Percentiles rank a stretch among this genome's conserved stretches.
Conservation (phyloP, 2,797 vertebrate species). For the Myoxocephalus aenaeus region DNA sequence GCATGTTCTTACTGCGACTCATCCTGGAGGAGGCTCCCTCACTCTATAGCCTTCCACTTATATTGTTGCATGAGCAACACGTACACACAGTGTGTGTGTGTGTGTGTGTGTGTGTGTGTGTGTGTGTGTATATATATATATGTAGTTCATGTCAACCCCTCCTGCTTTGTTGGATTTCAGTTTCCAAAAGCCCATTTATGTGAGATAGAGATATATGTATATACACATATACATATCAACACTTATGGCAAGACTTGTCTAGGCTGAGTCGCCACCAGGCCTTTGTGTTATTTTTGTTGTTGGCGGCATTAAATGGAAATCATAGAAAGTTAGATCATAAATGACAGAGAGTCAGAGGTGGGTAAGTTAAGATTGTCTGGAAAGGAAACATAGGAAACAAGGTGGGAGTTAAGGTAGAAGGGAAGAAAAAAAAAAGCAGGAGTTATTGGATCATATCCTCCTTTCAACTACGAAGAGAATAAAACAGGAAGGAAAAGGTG, state of each 20-base stretch:
- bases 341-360: conserved; percentile 41
- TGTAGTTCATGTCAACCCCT: not conserved
- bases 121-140: not conserved
- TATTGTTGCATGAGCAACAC: too few relatives aligned
- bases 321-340: conserved; percentile 27
- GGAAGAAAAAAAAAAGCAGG: conserved; percentile 34
- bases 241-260: conserved; percentile 27
- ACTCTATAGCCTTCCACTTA: conserved; percentile 20
- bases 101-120: not conserved
- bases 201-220: conserved; percentile 13
- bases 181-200: conserved; percentile 15
- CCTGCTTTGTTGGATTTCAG: conserved; percentile 43
- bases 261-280: conserved; percentile 26
- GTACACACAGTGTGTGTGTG: too few relatives aligned
- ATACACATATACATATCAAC: conserved; percentile 26
- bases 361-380: conserved; percentile 49
- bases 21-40: conserved; percentile 63
- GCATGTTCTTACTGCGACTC: conserved; percentile 64
- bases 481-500: conserved; percentile 60
- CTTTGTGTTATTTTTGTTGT: conserved; percentile 17
- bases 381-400: conserved; percentile 62
- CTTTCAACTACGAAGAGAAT: conserved; percentile 55
- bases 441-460: conserved; percentile 62
- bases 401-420: conserved; percentile 62
- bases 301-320: conserved; percentile 21